phyloP scores from a whole-genome alignment of 2,888 invertebrate species.

The Odontocerum albicorne region DNA sequence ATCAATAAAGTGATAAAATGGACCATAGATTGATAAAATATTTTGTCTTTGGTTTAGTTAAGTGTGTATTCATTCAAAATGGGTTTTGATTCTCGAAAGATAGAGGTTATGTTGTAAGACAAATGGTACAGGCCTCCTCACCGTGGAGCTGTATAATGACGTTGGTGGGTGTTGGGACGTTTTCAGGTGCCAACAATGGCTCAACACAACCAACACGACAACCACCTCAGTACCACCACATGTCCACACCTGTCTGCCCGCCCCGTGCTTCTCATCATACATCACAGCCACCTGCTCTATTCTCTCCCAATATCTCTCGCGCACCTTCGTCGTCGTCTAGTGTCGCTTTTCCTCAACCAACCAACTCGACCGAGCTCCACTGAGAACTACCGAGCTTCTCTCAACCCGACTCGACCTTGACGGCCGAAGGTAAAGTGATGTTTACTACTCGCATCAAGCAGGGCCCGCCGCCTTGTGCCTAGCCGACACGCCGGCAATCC shows the following conservation, averaged over 20 bases:
- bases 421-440: not conserved
- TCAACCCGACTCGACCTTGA: too few species aligned
- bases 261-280: slow-evolving; percentile 12
- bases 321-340: not conserved
- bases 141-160: slow-evolving; percentile 40
- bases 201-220: slow-evolving; percentile 15
- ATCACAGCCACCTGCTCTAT: slow-evolving; percentile 12
- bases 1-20: too few species aligned
- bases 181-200: slow-evolving; percentile 58
- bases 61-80: too few species aligned
- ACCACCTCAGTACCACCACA: slow-evolving; percentile 29
- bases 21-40: too few species aligned
- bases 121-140: not conserved
- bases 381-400: not conserved
- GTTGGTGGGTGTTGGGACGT: slow-evolving; percentile 62
- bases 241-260: slow-evolving; percentile 37
- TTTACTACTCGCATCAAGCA: too few species aligned
- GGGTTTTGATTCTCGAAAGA: too few species aligned
- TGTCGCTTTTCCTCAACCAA: not conserved
- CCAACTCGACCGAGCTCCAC: too few species aligned
- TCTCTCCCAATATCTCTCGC: not conserved
- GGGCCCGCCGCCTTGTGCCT: too few species aligned
- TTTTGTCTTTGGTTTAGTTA: too few species aligned
- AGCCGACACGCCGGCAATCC: too few species aligned
- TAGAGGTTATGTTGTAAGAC: not conserved